Evolutionary conservation across 2,888 invertebrate species (phyloP).

Genomic region (Tipula confusa): DNA sequence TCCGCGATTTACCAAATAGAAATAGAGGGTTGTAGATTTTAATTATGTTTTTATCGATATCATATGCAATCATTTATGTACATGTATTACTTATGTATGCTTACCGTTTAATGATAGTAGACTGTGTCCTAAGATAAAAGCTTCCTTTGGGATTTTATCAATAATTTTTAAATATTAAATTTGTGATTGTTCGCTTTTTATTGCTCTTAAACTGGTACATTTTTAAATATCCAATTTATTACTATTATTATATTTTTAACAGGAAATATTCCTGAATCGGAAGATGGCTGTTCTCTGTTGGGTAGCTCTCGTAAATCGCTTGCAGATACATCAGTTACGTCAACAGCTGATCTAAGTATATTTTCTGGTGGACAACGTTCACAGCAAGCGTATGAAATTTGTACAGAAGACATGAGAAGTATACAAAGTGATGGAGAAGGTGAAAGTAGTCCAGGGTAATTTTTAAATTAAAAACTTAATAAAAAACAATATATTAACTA

Average conservation of each 20-base stretch:
- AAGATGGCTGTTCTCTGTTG: constrained; percentile 65
- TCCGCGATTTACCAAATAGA: not conserved
- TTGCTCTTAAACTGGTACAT: not conserved
- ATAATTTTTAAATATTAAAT: not conserved
- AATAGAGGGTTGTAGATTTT: not conserved
- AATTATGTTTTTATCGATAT: not conserved
- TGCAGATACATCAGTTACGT: constrained; percentile 78
- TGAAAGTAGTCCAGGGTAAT: constrained; percentile 38
- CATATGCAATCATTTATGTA: not conserved
- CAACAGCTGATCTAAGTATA: constrained; percentile 76
- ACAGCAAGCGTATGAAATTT: constrained; percentile 37
- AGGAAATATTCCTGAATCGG: constrained; percentile 40
- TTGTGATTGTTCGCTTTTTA: not conserved
- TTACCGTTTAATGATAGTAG: not conserved
- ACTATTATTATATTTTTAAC: not conserved
- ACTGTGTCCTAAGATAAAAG: no score
- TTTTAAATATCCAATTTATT: not conserved
- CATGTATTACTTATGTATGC: not conserved
- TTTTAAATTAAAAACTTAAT: not conserved
- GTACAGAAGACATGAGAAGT: constrained; percentile 36
- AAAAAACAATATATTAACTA: not conserved
- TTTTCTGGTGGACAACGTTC: constrained; percentile 59
- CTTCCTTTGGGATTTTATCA: not conserved
- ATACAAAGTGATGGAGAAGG: constrained; percentile 37
- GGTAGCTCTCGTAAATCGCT: constrained; percentile 72